phyloP scores from a whole-genome alignment of 2,797 vertebrate species.

The Oryzias dopingdopingensis region DNA sequence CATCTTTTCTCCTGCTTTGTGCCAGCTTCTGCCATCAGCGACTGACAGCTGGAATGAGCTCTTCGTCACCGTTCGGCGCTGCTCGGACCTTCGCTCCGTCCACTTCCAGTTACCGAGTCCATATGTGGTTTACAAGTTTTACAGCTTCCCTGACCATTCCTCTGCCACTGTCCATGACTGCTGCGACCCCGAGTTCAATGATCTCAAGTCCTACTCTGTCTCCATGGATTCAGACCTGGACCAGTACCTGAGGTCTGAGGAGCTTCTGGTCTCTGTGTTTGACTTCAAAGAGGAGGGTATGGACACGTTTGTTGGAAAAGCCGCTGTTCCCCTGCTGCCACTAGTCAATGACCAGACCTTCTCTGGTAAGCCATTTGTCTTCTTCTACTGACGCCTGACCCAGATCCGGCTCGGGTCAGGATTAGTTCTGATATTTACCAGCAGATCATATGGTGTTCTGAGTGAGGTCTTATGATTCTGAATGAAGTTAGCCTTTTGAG shows the following conservation, averaged over 20 bases:
- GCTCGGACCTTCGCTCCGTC: slow-evolving; percentile 71
- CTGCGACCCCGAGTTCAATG: slow-evolving; percentile 79
- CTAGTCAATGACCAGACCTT: slow-evolving; percentile 79
- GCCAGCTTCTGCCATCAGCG: slow-evolving; percentile 37
- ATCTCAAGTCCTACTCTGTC: slow-evolving; percentile 80
- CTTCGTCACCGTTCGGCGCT: slow-evolving; percentile 77
- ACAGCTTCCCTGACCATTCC: slow-evolving; percentile 84
- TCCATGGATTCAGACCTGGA: slow-evolving; percentile 80
- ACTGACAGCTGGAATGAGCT: slow-evolving; percentile 81
- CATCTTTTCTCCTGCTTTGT: not conserved
- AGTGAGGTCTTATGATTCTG: no score
- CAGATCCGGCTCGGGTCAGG: no score
- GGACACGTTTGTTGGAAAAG: slow-evolving; percentile 83
- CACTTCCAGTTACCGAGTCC: slow-evolving; percentile 74
- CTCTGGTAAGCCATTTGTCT: slow-evolving; percentile 70
- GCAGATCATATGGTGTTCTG: no score
- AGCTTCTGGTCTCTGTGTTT: slow-evolving; percentile 84
- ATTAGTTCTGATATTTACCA: no score
- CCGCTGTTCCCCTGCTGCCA: slow-evolving; percentile 79
- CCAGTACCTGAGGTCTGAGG: slow-evolving; percentile 79
- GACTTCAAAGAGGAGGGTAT: slow-evolving; percentile 80
- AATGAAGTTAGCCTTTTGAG: no score
- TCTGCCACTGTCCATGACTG: slow-evolving; percentile 77
- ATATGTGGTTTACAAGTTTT: slow-evolving; percentile 90
- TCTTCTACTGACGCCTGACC: not conserved